Base-by-base conservation (phyloP, 2,797 vertebrate genomes). In the Pseudopleuronectes americanus region DNA sequence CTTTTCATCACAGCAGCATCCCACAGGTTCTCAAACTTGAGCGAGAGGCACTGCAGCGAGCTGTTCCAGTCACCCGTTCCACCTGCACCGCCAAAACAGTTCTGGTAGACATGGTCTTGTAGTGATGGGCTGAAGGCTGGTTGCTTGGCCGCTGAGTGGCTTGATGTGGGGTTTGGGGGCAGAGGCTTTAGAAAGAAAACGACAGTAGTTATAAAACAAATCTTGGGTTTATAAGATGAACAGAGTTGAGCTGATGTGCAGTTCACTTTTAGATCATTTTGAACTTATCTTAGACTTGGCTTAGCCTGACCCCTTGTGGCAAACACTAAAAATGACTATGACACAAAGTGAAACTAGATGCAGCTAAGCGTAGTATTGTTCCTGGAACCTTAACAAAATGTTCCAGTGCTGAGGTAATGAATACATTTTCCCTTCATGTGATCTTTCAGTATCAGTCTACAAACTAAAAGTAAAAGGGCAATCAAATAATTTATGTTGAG, bases 1-100 rank as follows among this genome's bases (percentile, higher is more conserved):
- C 96, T 97, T 91, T 99, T 98, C 96, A 99, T 98, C 93, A 98
- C 94, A 82, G 97, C 96, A 68, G 97, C 96, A 71, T 96, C 97
- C 96, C 98, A 99, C 74, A 99, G 95, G 92, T 97, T 99, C 92
- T 99, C 96, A 81, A 99, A 97, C 91, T 99, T 99, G 26, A 95
- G 94, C 0, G 95, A 95, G 73, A 95, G 93, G 84, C 95, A 95
- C 77, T 94, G 93, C 64, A 95, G 90, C 47, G 98, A 97, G 86
- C 95, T 96, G 92, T 95, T 97, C 97, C 97, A 99, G 91, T 99
- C 97, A 45, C 96, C 95, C 57, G 94, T 93, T 75, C 95, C 96
- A 47, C 96, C 96, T 0, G 95, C 92, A 70, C 89, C 93, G 41
- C 96, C 94, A 69, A 99, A 98, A 90, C 97, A 98, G 92, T 96